A percentile compares a stretch with the other conserved stretches of the same genome.
Evolutionary conservation across 35 echinoderm and acorn worm genomes (phyloP).

Genomic region (Holothuria glaberrima): DNA sequence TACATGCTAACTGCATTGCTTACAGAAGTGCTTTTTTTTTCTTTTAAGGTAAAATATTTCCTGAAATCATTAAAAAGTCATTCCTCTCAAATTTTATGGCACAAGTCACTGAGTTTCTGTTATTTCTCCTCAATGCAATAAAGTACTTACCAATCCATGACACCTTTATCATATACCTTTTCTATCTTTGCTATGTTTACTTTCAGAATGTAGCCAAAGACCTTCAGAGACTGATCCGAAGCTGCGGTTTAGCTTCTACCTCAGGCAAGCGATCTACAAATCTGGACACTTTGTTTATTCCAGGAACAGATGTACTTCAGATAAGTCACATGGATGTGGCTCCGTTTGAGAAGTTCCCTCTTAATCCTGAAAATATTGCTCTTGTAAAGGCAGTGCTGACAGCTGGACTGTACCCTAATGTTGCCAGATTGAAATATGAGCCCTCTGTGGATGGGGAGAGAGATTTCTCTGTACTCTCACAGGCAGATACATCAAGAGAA

Average conservation of each 20-base stretch:
- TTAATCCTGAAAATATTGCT: constrained; percentile 69
- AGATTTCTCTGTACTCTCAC: constrained; percentile 59
- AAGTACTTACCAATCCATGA: no score
- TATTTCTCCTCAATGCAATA: no score
- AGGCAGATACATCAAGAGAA: constrained; percentile 78
- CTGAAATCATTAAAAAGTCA: no score
- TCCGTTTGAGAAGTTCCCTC: constrained; percentile 67
- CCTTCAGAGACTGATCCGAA: constrained; percentile 76
- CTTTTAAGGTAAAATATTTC: no score
- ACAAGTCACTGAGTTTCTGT: no score
- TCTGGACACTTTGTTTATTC: constrained; percentile 18
- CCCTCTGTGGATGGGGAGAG: constrained; percentile 58
- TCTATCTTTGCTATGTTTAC: no score
- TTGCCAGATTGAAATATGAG: constrained; percentile 72
- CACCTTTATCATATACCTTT: background rate
- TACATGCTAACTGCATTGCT: no score
- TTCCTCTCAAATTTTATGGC: no score
- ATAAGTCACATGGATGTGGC: constrained; percentile 75
- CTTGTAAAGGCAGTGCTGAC: constrained; percentile 86
- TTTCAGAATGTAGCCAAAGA: constrained; percentile 90
- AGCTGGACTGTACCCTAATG: constrained; percentile 91
- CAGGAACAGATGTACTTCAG: constrained; percentile 70
- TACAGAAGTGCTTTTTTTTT: no score
- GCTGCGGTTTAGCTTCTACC: constrained; percentile 70
- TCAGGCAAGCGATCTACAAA: background rate